phyloP scores from a whole-genome alignment of 2,113 vertebrate genomes.

The Cepphus grylle region DNA sequence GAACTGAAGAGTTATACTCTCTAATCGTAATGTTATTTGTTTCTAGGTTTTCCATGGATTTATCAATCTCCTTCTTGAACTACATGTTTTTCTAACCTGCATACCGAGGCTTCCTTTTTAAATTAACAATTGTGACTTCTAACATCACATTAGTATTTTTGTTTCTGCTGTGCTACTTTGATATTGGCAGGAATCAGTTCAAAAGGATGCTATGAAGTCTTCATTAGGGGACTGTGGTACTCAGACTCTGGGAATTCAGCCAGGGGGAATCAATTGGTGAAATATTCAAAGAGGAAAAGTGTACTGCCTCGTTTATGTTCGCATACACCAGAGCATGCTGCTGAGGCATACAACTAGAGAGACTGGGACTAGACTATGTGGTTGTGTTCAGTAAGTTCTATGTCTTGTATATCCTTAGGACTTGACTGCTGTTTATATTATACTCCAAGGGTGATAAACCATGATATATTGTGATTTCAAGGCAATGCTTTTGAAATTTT shows the following conservation, averaged over 20 bases:
- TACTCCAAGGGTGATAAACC: neutral
- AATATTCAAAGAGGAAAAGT: constrained; percentile 32
- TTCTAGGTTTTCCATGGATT: neutral
- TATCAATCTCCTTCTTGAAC: neutral
- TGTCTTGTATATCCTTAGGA: neutral
- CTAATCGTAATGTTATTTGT: neutral
- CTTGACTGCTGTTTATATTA: neutral
- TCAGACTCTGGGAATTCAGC: constrained; percentile 50
- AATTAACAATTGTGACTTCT: constrained; percentile 30
- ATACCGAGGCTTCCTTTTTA: constrained; percentile 16
- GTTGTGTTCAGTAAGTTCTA: neutral
- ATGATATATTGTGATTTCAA: neutral
- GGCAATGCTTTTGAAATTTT: neutral
- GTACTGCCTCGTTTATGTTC: neutral
- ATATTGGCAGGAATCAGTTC: constrained; percentile 55
- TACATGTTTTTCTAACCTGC: constrained; percentile 22
- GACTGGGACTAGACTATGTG: neutral
- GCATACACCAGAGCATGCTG: neutral
- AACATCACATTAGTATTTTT: constrained; percentile 37
- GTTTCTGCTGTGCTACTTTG: constrained; percentile 59
- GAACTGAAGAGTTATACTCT: neutral
- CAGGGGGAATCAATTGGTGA: constrained; percentile 33
- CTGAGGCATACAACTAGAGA: neutral
- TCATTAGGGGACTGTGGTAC: constrained; percentile 54
- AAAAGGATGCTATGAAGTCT: constrained; percentile 45